phyloP scores from a whole-genome alignment of 2,113 vertebrate species.

The Albula glossodonta region DNA sequence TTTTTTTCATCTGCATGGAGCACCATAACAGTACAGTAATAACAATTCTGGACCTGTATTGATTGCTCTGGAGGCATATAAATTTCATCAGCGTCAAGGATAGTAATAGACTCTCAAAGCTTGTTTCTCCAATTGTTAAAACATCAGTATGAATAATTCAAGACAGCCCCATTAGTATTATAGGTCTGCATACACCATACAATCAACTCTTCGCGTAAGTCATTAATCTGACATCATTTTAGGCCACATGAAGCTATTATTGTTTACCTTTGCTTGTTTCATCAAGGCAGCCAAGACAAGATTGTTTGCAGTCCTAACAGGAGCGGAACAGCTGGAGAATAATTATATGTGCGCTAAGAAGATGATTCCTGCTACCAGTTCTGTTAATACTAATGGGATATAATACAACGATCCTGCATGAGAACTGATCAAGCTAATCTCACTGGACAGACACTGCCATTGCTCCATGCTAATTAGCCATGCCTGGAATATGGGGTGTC shows the following conservation, averaged over 20 bases:
- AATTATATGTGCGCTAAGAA: neutral
- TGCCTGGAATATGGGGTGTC: neutral
- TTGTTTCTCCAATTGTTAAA: too few species aligned
- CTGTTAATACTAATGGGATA: neutral
- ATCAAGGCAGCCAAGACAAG: neutral
- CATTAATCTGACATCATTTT: neutral
- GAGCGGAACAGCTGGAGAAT: neutral
- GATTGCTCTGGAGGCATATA: too few species aligned
- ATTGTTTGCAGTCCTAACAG: neutral
- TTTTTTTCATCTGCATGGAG: too few species aligned
- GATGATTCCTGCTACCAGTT: neutral
- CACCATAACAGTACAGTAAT: neutral
- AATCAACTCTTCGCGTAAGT: neutral
- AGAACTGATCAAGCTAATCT: constrained; percentile 10
- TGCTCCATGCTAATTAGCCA: neutral
- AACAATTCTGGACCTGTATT: neutral
- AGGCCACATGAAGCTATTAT: neutral
- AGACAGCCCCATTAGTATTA: neutral
- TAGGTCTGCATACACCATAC: neutral
- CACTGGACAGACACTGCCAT: neutral
- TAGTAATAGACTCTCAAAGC: neutral
- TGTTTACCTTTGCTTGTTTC: neutral
- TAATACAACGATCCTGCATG: neutral
- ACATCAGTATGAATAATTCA: too few species aligned
- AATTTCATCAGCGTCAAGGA: neutral